Percentiles rank a stretch among this genome's conserved stretches.
Conservation (phyloP, 2,888 invertebrate species). For the Esperia sulphurella region DNA sequence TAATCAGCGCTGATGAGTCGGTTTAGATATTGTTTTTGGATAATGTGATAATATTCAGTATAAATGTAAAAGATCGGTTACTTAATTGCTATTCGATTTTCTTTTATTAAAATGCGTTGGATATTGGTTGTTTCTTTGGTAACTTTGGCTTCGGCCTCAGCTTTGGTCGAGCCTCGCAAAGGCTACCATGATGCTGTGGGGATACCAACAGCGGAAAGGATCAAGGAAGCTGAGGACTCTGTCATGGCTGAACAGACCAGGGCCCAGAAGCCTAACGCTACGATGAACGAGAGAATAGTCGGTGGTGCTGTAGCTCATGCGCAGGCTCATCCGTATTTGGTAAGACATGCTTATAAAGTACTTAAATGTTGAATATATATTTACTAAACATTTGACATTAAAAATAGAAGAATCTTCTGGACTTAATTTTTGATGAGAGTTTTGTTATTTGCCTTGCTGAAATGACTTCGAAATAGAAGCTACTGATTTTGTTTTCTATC, state of each 20-base stretch:
- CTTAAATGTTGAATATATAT: no score
- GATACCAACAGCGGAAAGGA: slow-evolving; percentile 43
- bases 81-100: no score
- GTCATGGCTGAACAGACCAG: slow-evolving; percentile 1
- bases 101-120: slow-evolving; percentile 25
- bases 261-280: neutral
- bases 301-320: slow-evolving; percentile 39
- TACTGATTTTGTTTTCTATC: no score
- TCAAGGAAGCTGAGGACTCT: slow-evolving; percentile 35
- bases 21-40: no score
- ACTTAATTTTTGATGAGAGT: no score
- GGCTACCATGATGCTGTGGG: slow-evolving; percentile 46
- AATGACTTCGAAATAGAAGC: no score
- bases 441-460: no score
- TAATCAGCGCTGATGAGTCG: no score
- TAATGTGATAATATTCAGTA: no score
- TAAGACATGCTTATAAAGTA: slow-evolving; percentile 17
- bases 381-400: no score
- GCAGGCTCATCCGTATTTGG: slow-evolving; percentile 42
- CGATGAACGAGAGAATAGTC: slow-evolving; percentile 29
- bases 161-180: neutral
- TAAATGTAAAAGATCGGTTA: no score
- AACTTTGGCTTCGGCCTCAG: slow-evolving; percentile 13
- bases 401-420: no score
- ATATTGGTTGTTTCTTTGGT: slow-evolving; percentile 23